Base-by-base conservation (phyloP, 2,113 vertebrate species). In the Oplegnathus fasciatus region DNA sequence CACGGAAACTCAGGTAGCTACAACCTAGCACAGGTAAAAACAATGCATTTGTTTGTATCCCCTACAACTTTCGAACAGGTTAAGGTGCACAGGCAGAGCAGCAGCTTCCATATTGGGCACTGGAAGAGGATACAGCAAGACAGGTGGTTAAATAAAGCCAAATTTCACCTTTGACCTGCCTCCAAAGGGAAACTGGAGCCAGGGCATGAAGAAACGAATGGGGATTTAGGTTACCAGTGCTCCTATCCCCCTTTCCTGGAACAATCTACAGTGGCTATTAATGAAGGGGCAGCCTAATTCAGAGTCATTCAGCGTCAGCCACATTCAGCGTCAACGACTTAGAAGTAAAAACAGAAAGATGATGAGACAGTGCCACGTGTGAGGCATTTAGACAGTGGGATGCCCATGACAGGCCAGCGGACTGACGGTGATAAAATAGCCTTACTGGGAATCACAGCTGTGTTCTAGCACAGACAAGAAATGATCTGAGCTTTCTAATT, bases 81-180 rank as follows among this genome's bases (percentile, higher is more conserved):
- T 88, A 72, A 90, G 87, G 73, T 89, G 84, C 54, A 76, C 67
- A 69, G 40, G 58, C n/a, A 1, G 34, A 77, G 78, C 17, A 73
- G 80, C 22, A 28, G 82, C 84, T 85, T 91, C 90, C 91, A 91
- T 90, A 83, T 87, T 78, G 86, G 83, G 88, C 54, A 70, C 82
- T 86, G 88, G 84, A 89, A 94, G 64, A 82, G 77, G 92, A 94
- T 93, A 91, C 76, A 90, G 90, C 66, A 30, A 66, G 64, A 89
- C 72, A 83, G 79, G 78, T 88, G 83, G 90, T 94, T 96, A 95
- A 93, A 95, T 95, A 91, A 92, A 93, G 89, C 90, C 77, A n/a
- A 40, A 88, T 91, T 86, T 91, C 87, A 94, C 89, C 89, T 94
- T 76, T 94, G 93, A 93, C 91, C 94, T 83, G 80, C 81, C 79